Evolutionary conservation across 2,113 vertebrate genomes (phyloP), one percentile per base, ranked within the genome.

Genomic region (Nothocercus nigrocapillus): DNA sequence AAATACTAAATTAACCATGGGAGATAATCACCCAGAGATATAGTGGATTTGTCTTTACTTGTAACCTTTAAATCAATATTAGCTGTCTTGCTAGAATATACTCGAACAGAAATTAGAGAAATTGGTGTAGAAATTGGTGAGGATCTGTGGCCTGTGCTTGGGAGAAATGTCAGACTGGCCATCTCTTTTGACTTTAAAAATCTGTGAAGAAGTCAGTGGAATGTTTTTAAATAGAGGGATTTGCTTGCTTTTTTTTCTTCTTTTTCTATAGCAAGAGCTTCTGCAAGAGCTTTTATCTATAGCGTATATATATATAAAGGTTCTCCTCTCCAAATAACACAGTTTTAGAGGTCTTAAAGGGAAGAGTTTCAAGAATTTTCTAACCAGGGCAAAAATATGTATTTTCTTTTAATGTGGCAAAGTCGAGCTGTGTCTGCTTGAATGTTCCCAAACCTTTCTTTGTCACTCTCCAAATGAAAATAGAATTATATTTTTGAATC

Each of bases 11-110:
- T 91, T 93, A 82, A 74, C 74, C 56, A n/a, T 12, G 56, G 90
- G 87, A 68, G 92, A 72, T 91, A 85, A 91, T 95, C 85, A 72
- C 25, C 47, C 72, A 34, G 92, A 77, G 78, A 72, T 82, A 84
- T 1, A 63, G 22, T 42, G 68, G 76, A n/a, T 76, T 79, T 72
- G 53, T 75, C 88, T 34, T 90, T 64, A 94, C 73, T 78, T 32
- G 14, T 78, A 58, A 64, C 63, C 74, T 73, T 88, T 76, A 91
- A 89, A 87, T 89, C 85, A 72, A 3, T 69, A 62, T 21, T 47
- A 38, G 56, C 62, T 93, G 81, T 42, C 88, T 42, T 17, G 47
- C 61, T 53, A 15, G 74, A 40, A 36, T 12, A 14, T 51, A 7
- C 18, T 88, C 40, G 42, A 56, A 3, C n/a, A 75, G 82, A 82